phyloP scores from a whole-genome alignment of 2,113 vertebrate genomes.

The Zosterops borbonicus region DNA sequence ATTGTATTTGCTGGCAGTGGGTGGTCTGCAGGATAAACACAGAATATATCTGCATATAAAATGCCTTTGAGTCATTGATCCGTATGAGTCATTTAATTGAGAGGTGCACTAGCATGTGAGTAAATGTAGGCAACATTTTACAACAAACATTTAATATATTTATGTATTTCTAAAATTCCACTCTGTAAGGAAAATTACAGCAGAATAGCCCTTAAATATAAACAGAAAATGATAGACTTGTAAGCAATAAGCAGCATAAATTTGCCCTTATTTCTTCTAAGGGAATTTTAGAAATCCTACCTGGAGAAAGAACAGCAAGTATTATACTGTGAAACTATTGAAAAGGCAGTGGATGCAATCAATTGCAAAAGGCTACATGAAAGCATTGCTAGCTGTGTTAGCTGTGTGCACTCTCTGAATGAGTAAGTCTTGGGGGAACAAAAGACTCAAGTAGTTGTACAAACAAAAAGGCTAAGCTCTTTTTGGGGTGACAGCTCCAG shows the following conservation, averaged over 20 bases:
- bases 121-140: background rate
- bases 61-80: slow-evolving; percentile 12
- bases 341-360: background rate
- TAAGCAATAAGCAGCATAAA: background rate
- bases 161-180: background rate
- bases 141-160: background rate
- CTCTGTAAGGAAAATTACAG: background rate
- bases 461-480: background rate
- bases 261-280: background rate
- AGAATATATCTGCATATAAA: slow-evolving; percentile 48
- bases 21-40: slow-evolving; percentile 56
- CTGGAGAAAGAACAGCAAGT: background rate
- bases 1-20: slow-evolving; percentile 21
- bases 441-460: background rate
- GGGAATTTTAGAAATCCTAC: background rate
- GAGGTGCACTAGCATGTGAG: background rate
- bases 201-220: background rate
- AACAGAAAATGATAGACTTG: background rate
- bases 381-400: background rate
- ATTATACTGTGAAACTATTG: background rate
- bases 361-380: background rate
- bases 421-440: background rate
- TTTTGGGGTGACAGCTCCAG: background rate
- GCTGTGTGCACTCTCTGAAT: background rate
- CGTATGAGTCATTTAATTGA: slow-evolving; percentile 6